phyloP scores from a whole-genome alignment of 2,888 invertebrate genomes.

The Tiphia femorata region DNA sequence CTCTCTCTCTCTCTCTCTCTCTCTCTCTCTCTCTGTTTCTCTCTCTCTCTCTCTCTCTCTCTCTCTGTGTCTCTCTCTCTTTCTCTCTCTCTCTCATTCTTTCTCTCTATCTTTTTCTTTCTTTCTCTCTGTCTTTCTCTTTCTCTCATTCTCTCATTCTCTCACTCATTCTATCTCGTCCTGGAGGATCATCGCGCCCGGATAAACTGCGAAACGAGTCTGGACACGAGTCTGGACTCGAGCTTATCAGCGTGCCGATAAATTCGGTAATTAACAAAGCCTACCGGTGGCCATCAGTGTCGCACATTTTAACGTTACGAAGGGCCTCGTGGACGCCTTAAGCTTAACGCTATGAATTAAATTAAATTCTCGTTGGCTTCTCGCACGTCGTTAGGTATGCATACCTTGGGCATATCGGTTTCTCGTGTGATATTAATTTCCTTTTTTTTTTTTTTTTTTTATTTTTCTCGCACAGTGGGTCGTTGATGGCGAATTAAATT shows the following conservation, averaged over 20 bases:
- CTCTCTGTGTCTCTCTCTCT: background rate
- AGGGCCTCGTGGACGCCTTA: background rate
- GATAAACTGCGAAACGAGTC: conserved; percentile 21
- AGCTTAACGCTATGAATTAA: background rate
- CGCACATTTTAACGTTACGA: conserved; percentile 12
- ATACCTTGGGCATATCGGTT: too few relatives aligned
- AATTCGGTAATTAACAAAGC: conserved; percentile 42
- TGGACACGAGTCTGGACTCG: conserved; percentile 24
- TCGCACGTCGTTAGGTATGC: too few relatives aligned
- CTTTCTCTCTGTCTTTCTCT: conserved; percentile 9
- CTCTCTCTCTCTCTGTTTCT: background rate
- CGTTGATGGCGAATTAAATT: too few relatives aligned
- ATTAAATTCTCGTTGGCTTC: background rate
- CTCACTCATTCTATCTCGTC: too few relatives aligned
- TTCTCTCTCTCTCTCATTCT: background rate
- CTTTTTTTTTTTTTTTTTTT: too few relatives aligned
- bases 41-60: background rate
- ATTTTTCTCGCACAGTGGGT: too few relatives aligned
- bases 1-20: background rate
- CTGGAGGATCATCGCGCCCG: too few relatives aligned
- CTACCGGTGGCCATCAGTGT: conserved; percentile 35
- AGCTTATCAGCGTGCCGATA: conserved; percentile 40
- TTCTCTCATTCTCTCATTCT: conserved; percentile 1
- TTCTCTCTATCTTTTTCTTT: conserved; percentile 9
- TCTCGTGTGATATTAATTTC: too few relatives aligned